Conservation (phyloP, 2,113 vertebrate species). For the Theristicus caerulescens region DNA sequence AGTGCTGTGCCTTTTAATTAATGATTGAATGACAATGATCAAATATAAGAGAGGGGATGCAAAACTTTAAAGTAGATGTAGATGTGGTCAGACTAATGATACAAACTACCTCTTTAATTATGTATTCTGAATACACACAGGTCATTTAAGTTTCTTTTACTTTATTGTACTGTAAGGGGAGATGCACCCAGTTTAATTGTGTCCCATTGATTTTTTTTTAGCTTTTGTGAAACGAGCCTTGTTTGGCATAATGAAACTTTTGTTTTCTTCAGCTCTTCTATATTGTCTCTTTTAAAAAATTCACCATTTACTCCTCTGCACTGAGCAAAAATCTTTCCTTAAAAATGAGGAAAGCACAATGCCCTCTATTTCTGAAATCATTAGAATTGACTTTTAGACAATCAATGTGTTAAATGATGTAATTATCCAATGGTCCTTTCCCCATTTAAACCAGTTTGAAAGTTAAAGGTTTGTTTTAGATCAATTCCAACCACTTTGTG, state of each 20-base stretch:
- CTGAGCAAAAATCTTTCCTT: slow-evolving; percentile 75
- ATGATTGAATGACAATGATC: background rate
- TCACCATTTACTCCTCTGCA: slow-evolving; percentile 58
- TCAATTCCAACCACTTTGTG: slow-evolving; percentile 87
- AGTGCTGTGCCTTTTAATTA: background rate
- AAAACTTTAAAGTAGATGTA: background rate
- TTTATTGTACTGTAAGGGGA: slow-evolving; percentile 65
- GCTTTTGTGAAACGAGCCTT: slow-evolving; percentile 79
- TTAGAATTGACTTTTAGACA: slow-evolving; percentile 85
- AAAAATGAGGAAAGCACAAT: slow-evolving; percentile 81
- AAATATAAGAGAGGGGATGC: background rate
- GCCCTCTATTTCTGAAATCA: slow-evolving; percentile 87
- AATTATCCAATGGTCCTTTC: slow-evolving; percentile 84
- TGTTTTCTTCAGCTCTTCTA: slow-evolving; percentile 84
- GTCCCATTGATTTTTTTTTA: slow-evolving; percentile 84
- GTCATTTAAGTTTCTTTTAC: slow-evolving; percentile 53
- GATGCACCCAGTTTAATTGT: slow-evolving; percentile 84
- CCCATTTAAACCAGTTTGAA: slow-evolving; percentile 88
- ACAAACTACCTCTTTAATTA: slow-evolving; percentile 25
- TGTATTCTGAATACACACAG: slow-evolving; percentile 38
- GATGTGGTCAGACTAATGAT: background rate
- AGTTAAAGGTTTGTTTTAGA: slow-evolving; percentile 89
- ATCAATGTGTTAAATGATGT: slow-evolving; percentile 93
- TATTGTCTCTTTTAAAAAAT: slow-evolving; percentile 77
- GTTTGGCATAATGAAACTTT: slow-evolving; percentile 95